Percentiles rank a stretch among this genome's conserved stretches.
Conservation (phyloP, 2,888 invertebrate genomes). For the Chalcosyrphus nemorum region DNA sequence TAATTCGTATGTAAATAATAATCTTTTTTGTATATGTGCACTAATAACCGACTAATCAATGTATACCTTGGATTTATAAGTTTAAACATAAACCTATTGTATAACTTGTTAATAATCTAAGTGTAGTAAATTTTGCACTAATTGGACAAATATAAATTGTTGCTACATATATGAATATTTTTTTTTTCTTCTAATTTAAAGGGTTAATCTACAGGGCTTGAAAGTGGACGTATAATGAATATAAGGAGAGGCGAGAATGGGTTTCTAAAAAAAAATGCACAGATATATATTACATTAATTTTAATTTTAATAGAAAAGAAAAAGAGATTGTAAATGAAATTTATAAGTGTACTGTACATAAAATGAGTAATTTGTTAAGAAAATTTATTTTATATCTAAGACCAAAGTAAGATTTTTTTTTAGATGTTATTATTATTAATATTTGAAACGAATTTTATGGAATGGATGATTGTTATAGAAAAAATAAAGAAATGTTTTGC, state of each 20-base stretch:
- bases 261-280: conserved; percentile 1
- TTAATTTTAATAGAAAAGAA: neutral
- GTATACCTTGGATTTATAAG: neutral
- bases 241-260: conserved; percentile 22
- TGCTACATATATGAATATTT: conserved; percentile 36
- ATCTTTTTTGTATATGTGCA: neutral
- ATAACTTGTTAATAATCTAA: neutral
- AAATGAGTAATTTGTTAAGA: neutral
- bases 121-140: conserved; percentile 6
- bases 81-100: neutral
- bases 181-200: conserved; percentile 56
- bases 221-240: conserved; percentile 49
- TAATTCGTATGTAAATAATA: neutral
- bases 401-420: conserved; percentile 7
- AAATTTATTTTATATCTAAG: neutral
- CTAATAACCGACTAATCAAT: neutral
- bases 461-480: neutral
- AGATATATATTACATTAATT: neutral
- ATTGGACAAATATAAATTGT: conserved; percentile 5
- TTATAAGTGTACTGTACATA: conserved; percentile 38
- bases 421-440: neutral
- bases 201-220: conserved; percentile 64
- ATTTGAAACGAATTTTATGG: conserved; percentile 24
- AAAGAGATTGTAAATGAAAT: conserved; percentile 3
- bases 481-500: neutral